Percentiles rank a stretch among this genome's conserved stretches.
These are phyloP conservation scores for Nothoprocta perdicaria DNA, from an alignment of 2,113 vertebrate genomes.

Conservation along the genomic window DNA sequence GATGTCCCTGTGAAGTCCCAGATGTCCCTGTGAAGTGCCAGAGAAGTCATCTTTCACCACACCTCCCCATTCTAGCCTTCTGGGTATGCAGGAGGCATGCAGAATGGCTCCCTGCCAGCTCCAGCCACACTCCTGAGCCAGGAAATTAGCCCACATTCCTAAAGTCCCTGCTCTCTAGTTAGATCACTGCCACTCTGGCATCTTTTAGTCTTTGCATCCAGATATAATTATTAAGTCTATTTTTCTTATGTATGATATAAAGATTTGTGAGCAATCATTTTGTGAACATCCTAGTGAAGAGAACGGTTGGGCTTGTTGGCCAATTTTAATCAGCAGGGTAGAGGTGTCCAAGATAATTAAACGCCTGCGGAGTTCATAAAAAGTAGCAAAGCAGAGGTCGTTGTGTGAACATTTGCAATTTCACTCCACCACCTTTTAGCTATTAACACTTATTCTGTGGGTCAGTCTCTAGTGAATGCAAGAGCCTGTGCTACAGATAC, in stretches of 20 bases:
- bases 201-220: neutral
- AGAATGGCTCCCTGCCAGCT: neutral
- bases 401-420: neutral
- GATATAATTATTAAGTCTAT: neutral
- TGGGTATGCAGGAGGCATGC: neutral
- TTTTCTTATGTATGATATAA: neutral
- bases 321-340: neutral
- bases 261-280: neutral
- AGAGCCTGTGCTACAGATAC: neutral
- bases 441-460: neutral
- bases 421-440: neutral
- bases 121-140: too few relatives aligned
- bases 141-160: neutral
- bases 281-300: neutral
- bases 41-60: neutral
- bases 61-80: neutral
- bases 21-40: neutral
- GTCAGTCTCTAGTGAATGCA: neutral
- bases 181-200: neutral
- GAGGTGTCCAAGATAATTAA: neutral
- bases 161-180: too few relatives aligned
- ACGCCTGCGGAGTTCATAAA: neutral
- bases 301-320: neutral
- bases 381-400: neutral
- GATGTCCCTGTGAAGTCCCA: too few relatives aligned